Conservation (phyloP, 2,113 vertebrate genomes). For the Montifringilla adamsi region DNA sequence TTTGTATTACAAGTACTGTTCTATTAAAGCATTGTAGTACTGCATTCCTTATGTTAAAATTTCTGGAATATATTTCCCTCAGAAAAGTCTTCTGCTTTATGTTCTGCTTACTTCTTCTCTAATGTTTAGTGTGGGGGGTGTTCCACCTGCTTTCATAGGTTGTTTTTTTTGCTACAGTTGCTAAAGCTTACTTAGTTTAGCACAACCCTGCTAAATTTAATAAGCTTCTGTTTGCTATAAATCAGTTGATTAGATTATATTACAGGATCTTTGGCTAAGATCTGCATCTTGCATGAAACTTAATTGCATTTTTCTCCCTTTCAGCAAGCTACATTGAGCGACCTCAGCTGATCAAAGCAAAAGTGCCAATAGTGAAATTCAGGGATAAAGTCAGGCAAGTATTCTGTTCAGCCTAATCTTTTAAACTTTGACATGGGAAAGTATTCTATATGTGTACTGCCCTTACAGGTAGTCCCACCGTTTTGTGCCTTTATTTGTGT, state of each 20-base stretch:
- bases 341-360: slow-evolving; percentile 91
- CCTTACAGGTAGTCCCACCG: background rate
- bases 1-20: background rate
- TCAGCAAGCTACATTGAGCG: slow-evolving; percentile 83
- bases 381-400: slow-evolving; percentile 91
- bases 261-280: background rate
- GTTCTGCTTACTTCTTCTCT: background rate
- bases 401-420: background rate
- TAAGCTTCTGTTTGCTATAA: background rate
- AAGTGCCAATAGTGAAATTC: slow-evolving; percentile 97
- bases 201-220: background rate
- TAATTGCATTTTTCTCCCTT: background rate
- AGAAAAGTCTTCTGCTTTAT: background rate
- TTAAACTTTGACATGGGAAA: background rate
- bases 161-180: background rate
- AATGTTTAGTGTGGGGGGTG: background rate
- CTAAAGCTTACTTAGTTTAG: background rate
- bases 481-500: background rate
- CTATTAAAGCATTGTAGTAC: background rate
- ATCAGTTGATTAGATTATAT: background rate
- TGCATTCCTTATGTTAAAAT: background rate
- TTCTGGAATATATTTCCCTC: background rate
- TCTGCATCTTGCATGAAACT: background rate
- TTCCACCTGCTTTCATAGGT: background rate
- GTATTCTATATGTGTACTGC: background rate